These are phyloP conservation scores for Dicyrtoma fusca DNA, from an alignment of 2,888 invertebrate species.

Conservation along the genomic window DNA sequence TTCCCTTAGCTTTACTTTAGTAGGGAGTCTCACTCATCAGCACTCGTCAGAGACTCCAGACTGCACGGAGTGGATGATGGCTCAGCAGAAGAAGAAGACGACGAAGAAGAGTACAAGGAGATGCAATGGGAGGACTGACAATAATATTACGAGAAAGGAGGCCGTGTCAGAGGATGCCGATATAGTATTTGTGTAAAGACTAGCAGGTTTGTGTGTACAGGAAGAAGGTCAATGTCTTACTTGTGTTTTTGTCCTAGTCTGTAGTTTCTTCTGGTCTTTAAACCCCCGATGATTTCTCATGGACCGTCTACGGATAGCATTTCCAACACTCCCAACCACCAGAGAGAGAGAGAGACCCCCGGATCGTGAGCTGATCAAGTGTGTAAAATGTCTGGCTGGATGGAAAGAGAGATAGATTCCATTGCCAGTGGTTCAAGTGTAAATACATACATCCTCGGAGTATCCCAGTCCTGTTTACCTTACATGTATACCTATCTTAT, in stretches of 20 bases:
- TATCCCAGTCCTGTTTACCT: neutral
- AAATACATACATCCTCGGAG: neutral
- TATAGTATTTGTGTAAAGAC: conserved; percentile 7
- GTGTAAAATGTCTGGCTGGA: conserved; percentile 33
- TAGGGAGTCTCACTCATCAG: too few species aligned
- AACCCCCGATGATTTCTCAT: conserved; percentile 38
- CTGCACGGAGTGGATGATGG: too few species aligned
- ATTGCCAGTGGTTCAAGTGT: neutral
- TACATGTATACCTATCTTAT: neutral
- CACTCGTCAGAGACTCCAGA: too few species aligned
- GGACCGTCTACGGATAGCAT: neutral
- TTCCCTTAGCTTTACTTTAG: too few species aligned
- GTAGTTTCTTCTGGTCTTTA: conserved; percentile 41
- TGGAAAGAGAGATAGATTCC: neutral
- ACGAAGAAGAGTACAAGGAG: neutral
- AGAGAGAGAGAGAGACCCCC: neutral
- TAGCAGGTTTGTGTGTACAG: conserved; percentile 49
- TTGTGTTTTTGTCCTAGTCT: conserved; percentile 32
- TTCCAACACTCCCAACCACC: neutral
- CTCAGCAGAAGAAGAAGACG: neutral
- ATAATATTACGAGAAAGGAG: conserved; percentile 21
- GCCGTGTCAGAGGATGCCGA: neutral
- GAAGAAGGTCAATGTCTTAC: conserved; percentile 51
- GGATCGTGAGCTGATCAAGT: conserved; percentile 42
- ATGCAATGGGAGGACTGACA: neutral